A percentile compares a stretch with the other conserved stretches of the same genome.
These are phyloP conservation scores for Capitella teleta DNA, from an alignment of 1,140 invertebrate genomes.

Conservation along the genomic window DNA sequence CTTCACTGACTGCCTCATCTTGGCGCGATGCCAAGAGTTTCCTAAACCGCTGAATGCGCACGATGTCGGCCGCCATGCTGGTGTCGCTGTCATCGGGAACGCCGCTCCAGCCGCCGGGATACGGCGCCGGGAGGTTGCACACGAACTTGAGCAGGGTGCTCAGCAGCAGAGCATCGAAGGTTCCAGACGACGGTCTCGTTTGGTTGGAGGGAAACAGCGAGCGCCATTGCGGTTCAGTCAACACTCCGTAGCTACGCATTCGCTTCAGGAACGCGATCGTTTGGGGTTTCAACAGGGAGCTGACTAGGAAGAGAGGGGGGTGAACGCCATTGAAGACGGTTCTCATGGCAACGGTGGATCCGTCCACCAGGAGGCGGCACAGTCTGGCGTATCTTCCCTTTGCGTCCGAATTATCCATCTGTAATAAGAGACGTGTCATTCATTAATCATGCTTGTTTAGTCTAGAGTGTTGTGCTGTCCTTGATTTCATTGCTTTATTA, in stretches of 20 bases:
- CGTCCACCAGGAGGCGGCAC: slow-evolving; percentile 26
- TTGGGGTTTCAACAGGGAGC: slow-evolving; percentile 23
- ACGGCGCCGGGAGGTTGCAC: slow-evolving; percentile 30
- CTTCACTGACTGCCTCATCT: too few species aligned
- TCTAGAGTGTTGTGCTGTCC: too few species aligned
- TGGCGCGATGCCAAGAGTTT: slow-evolving; percentile 1
- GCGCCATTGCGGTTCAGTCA: slow-evolving; percentile 25
- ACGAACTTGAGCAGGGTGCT: slow-evolving; percentile 24
- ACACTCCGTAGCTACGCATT: slow-evolving; percentile 9
- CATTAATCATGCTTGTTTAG: too few species aligned
- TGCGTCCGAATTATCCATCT: too few species aligned
- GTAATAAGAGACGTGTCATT: too few species aligned
- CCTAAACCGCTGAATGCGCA: slow-evolving; percentile 15
- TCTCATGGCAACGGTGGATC: slow-evolving; percentile 19
- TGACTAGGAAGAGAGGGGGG: slow-evolving; percentile 21
- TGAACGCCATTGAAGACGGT: slow-evolving; percentile 26
- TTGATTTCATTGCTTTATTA: too few species aligned
- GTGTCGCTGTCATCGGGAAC: slow-evolving; percentile 21
- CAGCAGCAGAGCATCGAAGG: slow-evolving; percentile 21
- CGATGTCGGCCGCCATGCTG: slow-evolving; percentile 27
- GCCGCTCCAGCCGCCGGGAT: slow-evolving; percentile 27
- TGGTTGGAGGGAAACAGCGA: slow-evolving; percentile 18
- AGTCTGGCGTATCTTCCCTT: slow-evolving; percentile 23
- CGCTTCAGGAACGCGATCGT: slow-evolving; percentile 10
- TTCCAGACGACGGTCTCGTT: slow-evolving; percentile 19